A percentile compares a stretch with the other conserved stretches of the same genome.
Evolutionary conservation across 2,888 invertebrate genomes (phyloP).

Genomic region (Erannis defoliaria): DNA sequence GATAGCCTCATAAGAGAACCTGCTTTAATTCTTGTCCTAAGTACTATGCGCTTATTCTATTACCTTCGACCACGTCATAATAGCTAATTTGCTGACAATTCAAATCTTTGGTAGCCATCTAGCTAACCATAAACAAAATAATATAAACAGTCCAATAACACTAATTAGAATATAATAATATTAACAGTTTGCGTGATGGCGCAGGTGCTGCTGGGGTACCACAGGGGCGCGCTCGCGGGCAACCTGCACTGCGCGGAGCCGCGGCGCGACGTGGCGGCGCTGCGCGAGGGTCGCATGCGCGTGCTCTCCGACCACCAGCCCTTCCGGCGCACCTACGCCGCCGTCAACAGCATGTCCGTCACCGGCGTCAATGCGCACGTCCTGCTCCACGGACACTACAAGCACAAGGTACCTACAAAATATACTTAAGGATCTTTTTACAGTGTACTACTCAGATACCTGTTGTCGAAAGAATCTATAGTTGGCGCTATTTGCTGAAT

Average conservation of each 20-base stretch:
- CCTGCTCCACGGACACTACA: constrained; percentile 57
- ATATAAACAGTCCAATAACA: too few species aligned
- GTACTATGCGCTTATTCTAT: too few species aligned
- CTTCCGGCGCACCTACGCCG: constrained; percentile 82
- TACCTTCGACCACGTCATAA: too few species aligned
- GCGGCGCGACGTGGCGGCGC: constrained; percentile 73
- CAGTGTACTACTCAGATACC: constrained; percentile 13
- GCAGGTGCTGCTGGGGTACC: constrained; percentile 87
- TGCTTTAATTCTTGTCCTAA: too few species aligned
- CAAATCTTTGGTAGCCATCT: too few species aligned
- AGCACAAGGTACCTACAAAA: constrained; percentile 59
- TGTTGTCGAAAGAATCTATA: too few species aligned
- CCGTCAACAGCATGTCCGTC: constrained; percentile 63
- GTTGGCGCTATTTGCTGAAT: too few species aligned
- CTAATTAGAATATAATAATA: too few species aligned
- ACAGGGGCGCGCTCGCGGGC: constrained; percentile 88
- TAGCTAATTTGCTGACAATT: too few species aligned
- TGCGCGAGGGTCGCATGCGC: constrained; percentile 79
- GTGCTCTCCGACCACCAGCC: constrained; percentile 86
- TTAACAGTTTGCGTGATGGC: constrained; percentile 4
- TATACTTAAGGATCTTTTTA: too few species aligned
- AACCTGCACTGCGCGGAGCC: constrained; percentile 90
- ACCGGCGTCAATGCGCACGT: constrained; percentile 63
- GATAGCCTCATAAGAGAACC: too few species aligned
- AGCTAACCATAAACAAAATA: too few species aligned